Base-by-base conservation (phyloP, 2,113 vertebrate species). In the Mustela lutreola region DNA sequence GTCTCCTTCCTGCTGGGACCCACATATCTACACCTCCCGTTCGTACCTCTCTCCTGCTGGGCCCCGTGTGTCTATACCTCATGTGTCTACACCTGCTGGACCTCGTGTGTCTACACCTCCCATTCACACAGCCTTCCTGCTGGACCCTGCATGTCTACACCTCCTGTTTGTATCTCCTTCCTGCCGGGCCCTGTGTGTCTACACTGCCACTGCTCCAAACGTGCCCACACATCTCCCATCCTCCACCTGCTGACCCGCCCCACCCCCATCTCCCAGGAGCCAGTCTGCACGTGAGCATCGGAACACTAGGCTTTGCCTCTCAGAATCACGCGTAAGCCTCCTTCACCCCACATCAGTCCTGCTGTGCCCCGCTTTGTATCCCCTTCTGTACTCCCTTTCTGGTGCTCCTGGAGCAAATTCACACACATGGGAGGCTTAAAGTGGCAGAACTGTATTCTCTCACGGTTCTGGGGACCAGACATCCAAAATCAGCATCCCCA, bases 321-420 rank as follows among this genome's bases (percentile, higher is more conserved):
- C 2, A 58, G n/a, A 19, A 7, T 36, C 53, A 31, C 10, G 7
- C 5, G 0, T 15, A 42, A 70, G 71, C 65, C 90, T 62, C 83
- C 80, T 86, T 82, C 73, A 16, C 7, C 73, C 36, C 31, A 0
- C 21, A 3, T 8, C 19, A 6, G 45, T 3, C 33, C 50, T 28
- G 0, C 5, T 19, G 6, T 5, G 33, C 2, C 10, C n/a, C 10
- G 16, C 48, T 80, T 50, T 31, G 18, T 22, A 19, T 73, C 16
- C 45, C 36, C 80, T 7, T 58, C 0, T 19, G 3, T n/a, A 5
- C 56, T 19, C 10, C 2, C 11, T 80, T 76, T 50, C 36, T 33
- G 26, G 2, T 31, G 91, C 24, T 39, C 9, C 39, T 62, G 2
- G 1, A 26, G 48, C 81, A 79, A 95, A 53, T 16, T 26, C 45